Conservation (phyloP, 2,113 vertebrate genomes). For the Anser brachyrhynchus region DNA sequence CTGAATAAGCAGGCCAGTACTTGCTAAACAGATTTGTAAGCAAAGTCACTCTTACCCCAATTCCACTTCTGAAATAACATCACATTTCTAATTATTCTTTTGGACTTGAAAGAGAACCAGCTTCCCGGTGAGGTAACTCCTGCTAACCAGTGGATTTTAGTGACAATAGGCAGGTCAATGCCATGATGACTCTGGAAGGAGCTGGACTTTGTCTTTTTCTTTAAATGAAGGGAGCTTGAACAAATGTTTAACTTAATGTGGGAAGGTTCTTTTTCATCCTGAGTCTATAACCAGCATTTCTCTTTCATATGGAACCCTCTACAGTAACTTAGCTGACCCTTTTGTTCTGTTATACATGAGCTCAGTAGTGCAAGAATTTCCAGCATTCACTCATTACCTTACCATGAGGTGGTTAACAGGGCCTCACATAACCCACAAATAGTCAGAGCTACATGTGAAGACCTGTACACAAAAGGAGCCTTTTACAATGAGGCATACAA, state of each 20-base stretch:
- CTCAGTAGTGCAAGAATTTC: background rate
- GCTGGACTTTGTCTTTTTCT: slow-evolving; percentile 5
- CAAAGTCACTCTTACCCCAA: background rate
- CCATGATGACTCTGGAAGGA: slow-evolving; percentile 13
- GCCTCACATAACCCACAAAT: slow-evolving; percentile 47
- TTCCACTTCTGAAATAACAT: background rate
- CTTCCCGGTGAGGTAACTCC: background rate
- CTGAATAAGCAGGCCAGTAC: background rate
- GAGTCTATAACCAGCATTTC: slow-evolving; percentile 3
- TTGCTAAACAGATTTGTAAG: background rate
- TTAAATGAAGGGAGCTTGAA: slow-evolving; percentile 30
- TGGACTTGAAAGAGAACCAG: background rate
- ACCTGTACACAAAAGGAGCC: slow-evolving; percentile 43
- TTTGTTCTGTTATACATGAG: slow-evolving; percentile 18
- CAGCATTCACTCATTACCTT: slow-evolving; percentile 46
- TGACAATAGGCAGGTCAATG: background rate
- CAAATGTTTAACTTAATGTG: slow-evolving; percentile 6
- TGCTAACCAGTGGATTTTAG: background rate
- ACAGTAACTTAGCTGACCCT: slow-evolving; percentile 4
- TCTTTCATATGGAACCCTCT: slow-evolving; percentile 21
- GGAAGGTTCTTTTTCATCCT: background rate
- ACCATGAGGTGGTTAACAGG: slow-evolving; percentile 9
- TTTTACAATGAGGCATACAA: slow-evolving; percentile 9
- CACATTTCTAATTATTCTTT: background rate
- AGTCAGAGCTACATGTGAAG: background rate